These are phyloP conservation scores for Leptarthrus brevirostris DNA, from an alignment of 2,888 invertebrate species.

Conservation along the genomic window DNA sequence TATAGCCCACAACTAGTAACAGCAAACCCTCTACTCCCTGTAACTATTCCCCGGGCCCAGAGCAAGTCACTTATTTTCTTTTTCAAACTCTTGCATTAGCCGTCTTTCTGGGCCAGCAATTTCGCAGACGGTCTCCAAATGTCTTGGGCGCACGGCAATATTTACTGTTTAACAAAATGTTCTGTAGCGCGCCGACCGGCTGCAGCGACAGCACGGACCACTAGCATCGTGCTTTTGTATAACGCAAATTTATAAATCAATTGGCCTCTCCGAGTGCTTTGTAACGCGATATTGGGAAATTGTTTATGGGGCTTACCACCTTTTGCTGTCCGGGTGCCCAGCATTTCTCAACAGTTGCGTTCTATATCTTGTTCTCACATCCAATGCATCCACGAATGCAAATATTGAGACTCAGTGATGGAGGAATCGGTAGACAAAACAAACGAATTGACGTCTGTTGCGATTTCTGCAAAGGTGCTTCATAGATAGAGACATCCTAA, in stretches of 20 bases:
- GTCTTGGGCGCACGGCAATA: slow-evolving; percentile 38
- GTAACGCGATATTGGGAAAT: slow-evolving; percentile 47
- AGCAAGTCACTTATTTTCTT: background rate
- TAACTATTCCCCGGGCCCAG: slow-evolving; percentile 1
- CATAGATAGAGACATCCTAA: slow-evolving; percentile 29
- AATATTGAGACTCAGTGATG: slow-evolving; percentile 27
- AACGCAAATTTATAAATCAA: slow-evolving; percentile 46
- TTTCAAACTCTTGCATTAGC: background rate
- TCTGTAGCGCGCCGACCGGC: slow-evolving; percentile 9
- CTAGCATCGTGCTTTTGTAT: slow-evolving; percentile 16
- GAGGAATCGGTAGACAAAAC: slow-evolving; percentile 37
- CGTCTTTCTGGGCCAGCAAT: slow-evolving; percentile 40
- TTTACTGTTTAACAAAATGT: slow-evolving; percentile 39
- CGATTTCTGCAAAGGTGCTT: slow-evolving; percentile 4
- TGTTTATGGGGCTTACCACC: slow-evolving; percentile 41
- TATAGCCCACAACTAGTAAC: slow-evolving; percentile 6
- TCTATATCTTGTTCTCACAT: slow-evolving; percentile 23
- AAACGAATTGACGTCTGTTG: slow-evolving; percentile 22
- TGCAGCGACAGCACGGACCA: background rate
- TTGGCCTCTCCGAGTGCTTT: slow-evolving; percentile 37
- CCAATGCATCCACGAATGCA: slow-evolving; percentile 12
- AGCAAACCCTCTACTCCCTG: background rate
- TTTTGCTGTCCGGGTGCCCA: slow-evolving; percentile 16
- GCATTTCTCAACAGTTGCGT: slow-evolving; percentile 25
- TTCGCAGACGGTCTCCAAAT: slow-evolving; percentile 22